These are phyloP conservation scores for Clinocottus analis DNA, from an alignment of 2,113 vertebrate species.

Conservation along the genomic window DNA sequence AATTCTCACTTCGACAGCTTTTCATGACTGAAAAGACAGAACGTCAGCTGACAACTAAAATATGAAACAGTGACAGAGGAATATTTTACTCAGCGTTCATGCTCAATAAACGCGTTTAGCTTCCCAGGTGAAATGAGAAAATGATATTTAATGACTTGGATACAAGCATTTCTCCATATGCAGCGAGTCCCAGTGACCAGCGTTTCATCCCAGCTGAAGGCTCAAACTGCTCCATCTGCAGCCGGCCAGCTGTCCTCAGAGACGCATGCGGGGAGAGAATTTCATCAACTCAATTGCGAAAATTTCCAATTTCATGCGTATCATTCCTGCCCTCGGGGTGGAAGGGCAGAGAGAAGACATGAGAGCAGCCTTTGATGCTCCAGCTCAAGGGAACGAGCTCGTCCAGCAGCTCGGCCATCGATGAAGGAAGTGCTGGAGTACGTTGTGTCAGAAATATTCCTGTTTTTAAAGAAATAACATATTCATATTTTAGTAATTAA, in stretches of 20 bases:
- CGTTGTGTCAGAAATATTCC: not conserved
- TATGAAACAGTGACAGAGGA: not conserved
- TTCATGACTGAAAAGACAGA: not conserved
- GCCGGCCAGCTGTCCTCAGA: slow-evolving; percentile 28
- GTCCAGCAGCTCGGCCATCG: slow-evolving; percentile 24
- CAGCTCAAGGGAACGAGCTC: slow-evolving; percentile 29
- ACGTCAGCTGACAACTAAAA: not conserved
- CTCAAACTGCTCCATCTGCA: slow-evolving; percentile 8
- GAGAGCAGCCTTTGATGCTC: slow-evolving; percentile 45
- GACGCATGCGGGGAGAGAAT: slow-evolving; percentile 41
- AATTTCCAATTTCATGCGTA: slow-evolving; percentile 63
- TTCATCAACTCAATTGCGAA: slow-evolving; percentile 60
- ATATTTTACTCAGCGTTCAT: not conserved
- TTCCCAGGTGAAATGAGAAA: slow-evolving; percentile 7
- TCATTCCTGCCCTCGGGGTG: slow-evolving; percentile 49
- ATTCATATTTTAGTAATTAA: not conserved
- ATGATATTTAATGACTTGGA: not conserved
- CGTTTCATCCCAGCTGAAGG: slow-evolving; percentile 16
- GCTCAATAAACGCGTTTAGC: not conserved
- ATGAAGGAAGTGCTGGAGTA: slow-evolving; percentile 5
- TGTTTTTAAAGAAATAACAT: not conserved
- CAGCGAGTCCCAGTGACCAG: not conserved
- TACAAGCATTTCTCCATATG: slow-evolving; percentile 7
- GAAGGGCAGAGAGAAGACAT: slow-evolving; percentile 49
- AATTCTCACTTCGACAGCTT: not conserved